phyloP scores from a whole-genome alignment of 2,888 invertebrate species.

The Steromphala cineraria region DNA sequence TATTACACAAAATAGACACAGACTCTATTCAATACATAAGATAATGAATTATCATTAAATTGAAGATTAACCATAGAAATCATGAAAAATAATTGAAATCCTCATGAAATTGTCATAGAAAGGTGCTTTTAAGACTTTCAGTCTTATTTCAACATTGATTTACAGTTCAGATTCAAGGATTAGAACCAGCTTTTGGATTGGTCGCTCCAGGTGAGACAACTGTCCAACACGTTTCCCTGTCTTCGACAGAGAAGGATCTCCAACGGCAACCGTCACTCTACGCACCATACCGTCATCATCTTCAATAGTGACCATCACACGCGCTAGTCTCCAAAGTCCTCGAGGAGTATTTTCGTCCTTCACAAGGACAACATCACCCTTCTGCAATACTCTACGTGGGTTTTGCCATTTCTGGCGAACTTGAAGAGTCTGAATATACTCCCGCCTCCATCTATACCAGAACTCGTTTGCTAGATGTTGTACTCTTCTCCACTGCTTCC shows the following conservation, averaged over 20 bases:
- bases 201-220: conserved; percentile 31
- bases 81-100: too few relatives aligned
- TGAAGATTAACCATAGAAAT: too few relatives aligned
- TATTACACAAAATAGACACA: too few relatives aligned
- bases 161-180: conserved; percentile 2
- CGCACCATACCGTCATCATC: conserved; percentile 37
- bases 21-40: too few relatives aligned
- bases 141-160: too few relatives aligned
- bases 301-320: conserved; percentile 6
- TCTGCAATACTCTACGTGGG: conserved; percentile 26
- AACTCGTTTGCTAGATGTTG: conserved; percentile 46
- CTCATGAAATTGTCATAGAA: too few relatives aligned
- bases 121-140: too few relatives aligned
- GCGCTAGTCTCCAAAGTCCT: conserved; percentile 37
- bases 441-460: conserved; percentile 44
- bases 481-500: conserved; percentile 41
- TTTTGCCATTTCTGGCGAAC: conserved; percentile 36
- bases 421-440: conserved; percentile 40
- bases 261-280: conserved; percentile 24
- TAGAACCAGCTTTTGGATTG: conserved; percentile 41
- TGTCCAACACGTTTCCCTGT: conserved; percentile 18
- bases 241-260: background rate
- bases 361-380: conserved; percentile 45
- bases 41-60: too few relatives aligned
- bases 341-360: conserved; percentile 37